Conservation (phyloP, 2,888 invertebrate species). For the Acleris laterana region DNA sequence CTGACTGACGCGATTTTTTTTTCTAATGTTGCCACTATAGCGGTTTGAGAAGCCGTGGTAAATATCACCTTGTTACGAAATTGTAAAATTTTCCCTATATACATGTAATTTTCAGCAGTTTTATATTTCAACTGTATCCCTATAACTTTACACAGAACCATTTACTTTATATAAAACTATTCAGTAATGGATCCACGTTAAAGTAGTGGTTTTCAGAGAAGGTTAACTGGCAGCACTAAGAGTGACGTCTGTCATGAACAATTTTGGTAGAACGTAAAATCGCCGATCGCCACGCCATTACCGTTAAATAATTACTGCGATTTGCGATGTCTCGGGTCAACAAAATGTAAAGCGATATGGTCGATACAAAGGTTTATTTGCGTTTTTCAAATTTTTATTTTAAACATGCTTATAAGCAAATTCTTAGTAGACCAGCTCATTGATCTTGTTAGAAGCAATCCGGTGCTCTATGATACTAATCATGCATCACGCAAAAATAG, state of each 20-base stretch:
- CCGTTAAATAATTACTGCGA: background rate
- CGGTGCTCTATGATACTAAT: conserved; percentile 13
- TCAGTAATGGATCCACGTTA: too few relatives aligned
- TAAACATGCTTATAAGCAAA: background rate
- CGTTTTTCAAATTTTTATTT: too few relatives aligned
- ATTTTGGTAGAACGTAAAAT: conserved; percentile 9
- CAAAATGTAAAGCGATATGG: background rate
- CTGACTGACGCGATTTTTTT: conserved; percentile 43
- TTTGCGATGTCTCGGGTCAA: background rate
- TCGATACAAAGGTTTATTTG: background rate
- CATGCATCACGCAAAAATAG: background rate
- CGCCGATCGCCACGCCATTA: conserved; percentile 4
- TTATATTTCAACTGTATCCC: too few relatives aligned
- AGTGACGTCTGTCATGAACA: conserved; percentile 4
- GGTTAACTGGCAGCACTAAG: conserved; percentile 4
- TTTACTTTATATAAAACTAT: too few relatives aligned
- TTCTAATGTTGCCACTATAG: conserved; percentile 29
- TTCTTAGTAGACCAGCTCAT: conserved; percentile 8
- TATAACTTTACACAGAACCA: too few relatives aligned
- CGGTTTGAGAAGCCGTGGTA: background rate
- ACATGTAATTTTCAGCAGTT: too few relatives aligned
- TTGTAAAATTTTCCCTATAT: background rate
- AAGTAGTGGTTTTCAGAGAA: too few relatives aligned
- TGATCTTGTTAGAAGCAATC: conserved; percentile 2
- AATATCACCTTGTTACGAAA: background rate